Percentiles rank a stretch among this genome's conserved stretches.
Conservation (phyloP, 1,140 invertebrate genomes). For the Tachypleus tridentatus region DNA sequence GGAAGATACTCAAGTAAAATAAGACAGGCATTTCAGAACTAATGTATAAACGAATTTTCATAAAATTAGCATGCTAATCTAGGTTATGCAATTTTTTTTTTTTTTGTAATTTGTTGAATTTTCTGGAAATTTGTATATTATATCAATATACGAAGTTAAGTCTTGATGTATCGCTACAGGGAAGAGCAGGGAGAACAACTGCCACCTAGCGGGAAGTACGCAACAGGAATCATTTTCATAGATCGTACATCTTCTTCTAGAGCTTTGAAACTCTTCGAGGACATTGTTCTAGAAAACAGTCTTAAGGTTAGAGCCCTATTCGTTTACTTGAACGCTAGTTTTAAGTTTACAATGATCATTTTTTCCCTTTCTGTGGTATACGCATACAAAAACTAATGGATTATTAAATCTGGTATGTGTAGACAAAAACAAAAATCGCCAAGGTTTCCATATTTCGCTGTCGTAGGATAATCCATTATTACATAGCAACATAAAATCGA, state of each 20-base stretch:
- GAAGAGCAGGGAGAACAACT: constrained; percentile 59
- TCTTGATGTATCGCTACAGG: too few species aligned
- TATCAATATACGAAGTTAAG: too few species aligned
- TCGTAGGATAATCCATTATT: too few species aligned
- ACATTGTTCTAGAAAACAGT: constrained; percentile 62
- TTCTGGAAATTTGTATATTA: too few species aligned
- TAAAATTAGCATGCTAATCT: neutral
- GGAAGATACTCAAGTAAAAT: constrained; percentile 57
- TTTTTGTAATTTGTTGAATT: neutral
- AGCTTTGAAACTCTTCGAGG: constrained; percentile 64
- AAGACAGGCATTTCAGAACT: neutral
- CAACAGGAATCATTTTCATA: constrained; percentile 90
- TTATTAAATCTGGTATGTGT: too few species aligned
- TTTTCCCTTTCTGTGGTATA: too few species aligned
- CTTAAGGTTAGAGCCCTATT: constrained; percentile 39
- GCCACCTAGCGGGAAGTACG: constrained; percentile 77
- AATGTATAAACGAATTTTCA: neutral
- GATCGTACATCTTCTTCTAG: constrained; percentile 52
- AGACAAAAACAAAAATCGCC: too few species aligned
- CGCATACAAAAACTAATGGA: too few species aligned
- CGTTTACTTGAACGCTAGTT: too few species aligned
- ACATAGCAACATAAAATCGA: too few species aligned
- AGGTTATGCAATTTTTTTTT: neutral
- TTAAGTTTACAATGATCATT: too few species aligned
- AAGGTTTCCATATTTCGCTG: too few species aligned